Evolutionary conservation across 2,113 vertebrate species (phyloP).

Genomic region (Psittacus erithacus): DNA sequence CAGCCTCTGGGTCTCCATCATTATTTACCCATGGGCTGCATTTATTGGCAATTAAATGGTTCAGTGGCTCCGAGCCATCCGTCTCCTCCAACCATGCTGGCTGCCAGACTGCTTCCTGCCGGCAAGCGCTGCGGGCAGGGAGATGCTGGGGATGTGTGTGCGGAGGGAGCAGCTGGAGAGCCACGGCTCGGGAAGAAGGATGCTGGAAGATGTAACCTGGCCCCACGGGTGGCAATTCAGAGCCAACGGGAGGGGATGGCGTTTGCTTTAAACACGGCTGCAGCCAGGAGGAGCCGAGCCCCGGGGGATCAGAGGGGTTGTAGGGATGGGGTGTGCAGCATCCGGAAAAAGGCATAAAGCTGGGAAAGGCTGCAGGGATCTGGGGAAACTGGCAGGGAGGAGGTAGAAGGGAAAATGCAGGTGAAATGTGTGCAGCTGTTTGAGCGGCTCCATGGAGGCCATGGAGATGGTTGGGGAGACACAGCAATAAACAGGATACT

Average conservation of each 20-base stretch:
- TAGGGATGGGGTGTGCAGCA: background rate
- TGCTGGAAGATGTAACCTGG: background rate
- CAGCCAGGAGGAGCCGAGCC: background rate
- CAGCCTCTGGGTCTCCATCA: background rate
- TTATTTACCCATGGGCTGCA: constrained; percentile 26
- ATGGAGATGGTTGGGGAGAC: background rate
- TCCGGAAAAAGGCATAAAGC: rapidly evolving
- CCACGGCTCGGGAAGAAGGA: background rate
- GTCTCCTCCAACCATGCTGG: constrained; percentile 19
- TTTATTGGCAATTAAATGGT: constrained; percentile 56
- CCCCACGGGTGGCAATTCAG: rapidly evolving
- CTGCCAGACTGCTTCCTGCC: constrained; percentile 50
- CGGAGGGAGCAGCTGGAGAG: background rate
- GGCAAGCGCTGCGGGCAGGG: background rate
- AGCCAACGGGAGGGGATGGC: background rate
- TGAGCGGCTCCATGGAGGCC: background rate
- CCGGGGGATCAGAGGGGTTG: background rate
- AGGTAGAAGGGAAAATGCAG: no score
- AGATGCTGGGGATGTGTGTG: background rate
- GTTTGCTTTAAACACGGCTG: rapidly evolving
- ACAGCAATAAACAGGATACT: background rate
- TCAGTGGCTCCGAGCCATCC: constrained; percentile 11
- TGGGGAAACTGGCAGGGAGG: background rate
- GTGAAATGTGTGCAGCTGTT: background rate
- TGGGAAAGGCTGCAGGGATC: rapidly evolving